phyloP scores from a whole-genome alignment of 1,140 invertebrate species.

The Metopolophium dirhodum region DNA sequence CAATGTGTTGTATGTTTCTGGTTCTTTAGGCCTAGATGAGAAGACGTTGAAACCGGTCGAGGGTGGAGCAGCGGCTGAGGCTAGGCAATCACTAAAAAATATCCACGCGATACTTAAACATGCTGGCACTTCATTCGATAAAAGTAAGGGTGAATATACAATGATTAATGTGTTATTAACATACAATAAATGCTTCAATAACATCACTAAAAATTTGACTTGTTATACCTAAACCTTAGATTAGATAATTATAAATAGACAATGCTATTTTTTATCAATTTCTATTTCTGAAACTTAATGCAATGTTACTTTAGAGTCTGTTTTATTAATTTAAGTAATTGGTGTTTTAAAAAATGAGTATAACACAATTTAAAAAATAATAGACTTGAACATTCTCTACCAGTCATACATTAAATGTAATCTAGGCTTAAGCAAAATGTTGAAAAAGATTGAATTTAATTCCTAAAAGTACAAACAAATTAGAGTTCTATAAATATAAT shows the following conservation, averaged over 20 bases:
- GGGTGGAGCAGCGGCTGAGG: conserved; percentile 41
- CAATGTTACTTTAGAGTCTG: no score
- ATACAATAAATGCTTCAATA: not conserved
- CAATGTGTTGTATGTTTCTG: conserved; percentile 44
- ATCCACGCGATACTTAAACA: conserved; percentile 47
- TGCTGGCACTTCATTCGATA: conserved; percentile 30
- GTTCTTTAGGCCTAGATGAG: conserved; percentile 44
- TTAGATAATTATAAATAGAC: no score
- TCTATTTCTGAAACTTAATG: not conserved
- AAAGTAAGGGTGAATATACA: not conserved
- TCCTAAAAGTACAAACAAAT: not conserved
- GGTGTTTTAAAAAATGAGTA: no score
- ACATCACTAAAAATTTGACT: not conserved
- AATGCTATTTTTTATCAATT: no score
- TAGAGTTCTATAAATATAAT: not conserved
- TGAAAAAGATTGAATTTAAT: not conserved
- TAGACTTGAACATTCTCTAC: not conserved
- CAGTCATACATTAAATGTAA: not conserved
- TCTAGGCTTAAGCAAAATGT: not conserved
- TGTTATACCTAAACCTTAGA: not conserved
- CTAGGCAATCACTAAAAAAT: conserved; percentile 49
- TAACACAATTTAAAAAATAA: no score
- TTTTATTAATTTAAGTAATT: no score
- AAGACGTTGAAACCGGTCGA: conserved; percentile 43
- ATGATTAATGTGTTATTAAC: not conserved